Conservation (phyloP, 2,797 vertebrate species). For the Hoplostethus atlanticus region DNA sequence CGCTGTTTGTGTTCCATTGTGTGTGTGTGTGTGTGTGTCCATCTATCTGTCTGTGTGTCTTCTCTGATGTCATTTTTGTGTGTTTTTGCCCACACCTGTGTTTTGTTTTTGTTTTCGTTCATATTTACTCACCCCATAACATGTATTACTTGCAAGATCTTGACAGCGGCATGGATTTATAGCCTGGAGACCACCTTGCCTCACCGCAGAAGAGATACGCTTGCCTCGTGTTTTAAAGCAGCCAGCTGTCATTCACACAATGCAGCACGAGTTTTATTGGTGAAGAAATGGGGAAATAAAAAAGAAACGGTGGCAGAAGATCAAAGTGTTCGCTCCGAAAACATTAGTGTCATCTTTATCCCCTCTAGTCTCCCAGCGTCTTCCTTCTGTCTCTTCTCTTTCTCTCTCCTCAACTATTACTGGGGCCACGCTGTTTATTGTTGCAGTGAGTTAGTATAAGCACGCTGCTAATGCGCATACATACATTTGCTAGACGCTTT, state of each 20-base stretch:
- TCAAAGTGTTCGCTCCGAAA: constrained; percentile 55
- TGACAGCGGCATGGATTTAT: neutral
- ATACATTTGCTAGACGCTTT: neutral
- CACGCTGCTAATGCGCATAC: too few species aligned
- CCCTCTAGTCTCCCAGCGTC: constrained; percentile 9
- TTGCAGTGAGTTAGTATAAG: neutral
- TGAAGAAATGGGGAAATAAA: constrained; percentile 22
- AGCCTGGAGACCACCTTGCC: neutral
- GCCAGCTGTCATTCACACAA: too few species aligned
- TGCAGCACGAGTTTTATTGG: constrained; percentile 9
- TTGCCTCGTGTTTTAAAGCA: too few species aligned
- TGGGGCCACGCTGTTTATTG: neutral
- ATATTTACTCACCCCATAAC: neutral
- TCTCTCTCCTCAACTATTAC: neutral
- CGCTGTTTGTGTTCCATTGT: constrained; percentile 38
- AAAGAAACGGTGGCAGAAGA: constrained; percentile 49
- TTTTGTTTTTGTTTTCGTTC: neutral
- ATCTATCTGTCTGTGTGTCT: neutral
- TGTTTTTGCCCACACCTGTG: neutral
- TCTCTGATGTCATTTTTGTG: neutral
- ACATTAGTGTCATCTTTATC: constrained; percentile 55
- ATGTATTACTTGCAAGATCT: neutral
- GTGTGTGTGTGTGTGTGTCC: constrained; percentile 11
- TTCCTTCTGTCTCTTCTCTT: constrained; percentile 1
- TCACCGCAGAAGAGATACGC: neutral